Base-by-base conservation (phyloP, 2,888 invertebrate genomes). In the Diarsia mendica region DNA sequence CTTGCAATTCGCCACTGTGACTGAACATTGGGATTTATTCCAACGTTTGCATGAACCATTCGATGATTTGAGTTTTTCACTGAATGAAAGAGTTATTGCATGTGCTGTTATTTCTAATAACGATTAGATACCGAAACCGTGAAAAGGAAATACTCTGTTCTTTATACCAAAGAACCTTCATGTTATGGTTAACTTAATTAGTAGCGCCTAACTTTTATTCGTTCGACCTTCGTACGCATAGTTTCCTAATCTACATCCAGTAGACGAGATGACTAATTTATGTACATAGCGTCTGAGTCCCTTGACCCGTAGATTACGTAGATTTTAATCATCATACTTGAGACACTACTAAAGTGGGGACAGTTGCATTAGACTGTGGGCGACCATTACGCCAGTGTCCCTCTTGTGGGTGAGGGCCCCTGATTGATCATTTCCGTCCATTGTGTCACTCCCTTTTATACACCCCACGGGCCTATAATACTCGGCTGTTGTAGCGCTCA, bases 381-480 rank as follows among this genome's bases (percentile, higher is more conserved):
- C 90, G 90, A 88, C 86, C 82, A 87, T 90, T 88, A 89, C 89
- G 68, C 86, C 76, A 79, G 83, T 85, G 91, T 90, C 91, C 91
- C 92, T 91, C 91, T 90, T 89, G 92, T 92, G 92, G 92, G 91
- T 91, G 93, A 92, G 90, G 92, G 91, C 90, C 90, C 85, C 93
- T 93, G 94, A 95, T 95, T 94, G 94, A 92, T 91, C 89, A 91
- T 91, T 93, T 95, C 95, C 95, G 94, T 90, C 93, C 92, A 95
- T 94, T 95, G 95, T 95, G 91, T 92, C 91, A 92, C 90, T 91
- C 92, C 92, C 92, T 91, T 91, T 89, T 90, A 89, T 91, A 90
- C 89, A 85, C 90, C 89, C 89, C 89, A 89, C 88, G 83, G 85
- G 89, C 85, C 88, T 84, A 84, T 88, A 87, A 87, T 84, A 89